phyloP scores from a whole-genome alignment of 2,113 vertebrate genomes.

The Nyctibius bracteatus region DNA sequence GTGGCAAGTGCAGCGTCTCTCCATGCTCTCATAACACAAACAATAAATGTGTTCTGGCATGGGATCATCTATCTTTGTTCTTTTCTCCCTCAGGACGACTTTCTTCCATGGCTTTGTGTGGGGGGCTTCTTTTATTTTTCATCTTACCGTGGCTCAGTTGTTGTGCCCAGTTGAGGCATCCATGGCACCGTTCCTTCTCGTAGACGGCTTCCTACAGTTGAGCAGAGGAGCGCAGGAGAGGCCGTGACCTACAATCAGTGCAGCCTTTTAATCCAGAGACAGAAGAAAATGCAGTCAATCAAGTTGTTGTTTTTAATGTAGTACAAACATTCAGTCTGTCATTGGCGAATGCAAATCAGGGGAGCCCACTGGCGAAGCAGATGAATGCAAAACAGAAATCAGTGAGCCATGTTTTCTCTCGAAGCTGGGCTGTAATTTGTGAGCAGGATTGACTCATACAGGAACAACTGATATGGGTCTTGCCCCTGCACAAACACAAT shows the following conservation, averaged over 20 bases:
- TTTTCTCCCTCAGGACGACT: not conserved
- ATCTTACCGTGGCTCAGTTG: not conserved
- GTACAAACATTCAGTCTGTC: not conserved
- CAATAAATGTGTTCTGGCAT: not conserved
- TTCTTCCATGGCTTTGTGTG: not conserved
- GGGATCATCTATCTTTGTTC: not conserved
- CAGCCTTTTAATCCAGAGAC: not conserved
- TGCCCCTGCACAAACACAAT: not conserved
- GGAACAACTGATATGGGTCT: not conserved
- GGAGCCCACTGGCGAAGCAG: not conserved
- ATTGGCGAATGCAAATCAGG: not conserved
- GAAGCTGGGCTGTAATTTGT: not conserved
- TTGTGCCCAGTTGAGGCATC: not conserved
- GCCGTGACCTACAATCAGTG: not conserved
- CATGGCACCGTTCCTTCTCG: not conserved
- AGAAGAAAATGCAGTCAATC: not conserved
- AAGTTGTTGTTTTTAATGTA: not conserved
- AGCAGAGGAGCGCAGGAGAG: not conserved
- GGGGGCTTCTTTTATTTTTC: not conserved
- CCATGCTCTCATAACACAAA: fast-evolving
- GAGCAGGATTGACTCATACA: not conserved
- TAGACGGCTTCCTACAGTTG: not conserved
- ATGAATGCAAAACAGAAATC: not conserved
- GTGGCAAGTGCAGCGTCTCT: not conserved
- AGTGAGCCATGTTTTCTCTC: not conserved